phyloP scores from a whole-genome alignment of 2,113 vertebrate genomes.

The Lamprotornis superbus region DNA sequence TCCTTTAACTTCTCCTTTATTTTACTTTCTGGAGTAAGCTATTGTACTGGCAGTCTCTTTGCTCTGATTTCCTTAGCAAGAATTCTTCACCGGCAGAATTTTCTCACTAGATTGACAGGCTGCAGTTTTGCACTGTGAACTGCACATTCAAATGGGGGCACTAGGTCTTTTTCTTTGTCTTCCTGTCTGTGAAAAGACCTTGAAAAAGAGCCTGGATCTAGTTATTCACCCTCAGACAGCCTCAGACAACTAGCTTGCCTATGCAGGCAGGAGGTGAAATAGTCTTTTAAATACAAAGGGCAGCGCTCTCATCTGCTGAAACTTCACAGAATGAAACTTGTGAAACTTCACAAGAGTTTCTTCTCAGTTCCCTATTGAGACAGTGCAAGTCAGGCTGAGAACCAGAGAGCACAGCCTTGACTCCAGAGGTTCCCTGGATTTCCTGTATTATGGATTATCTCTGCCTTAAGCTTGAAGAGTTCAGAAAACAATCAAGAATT shows the following conservation, averaged over 20 bases:
- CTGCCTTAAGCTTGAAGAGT: background rate
- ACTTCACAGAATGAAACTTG: background rate
- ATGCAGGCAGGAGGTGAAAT: background rate
- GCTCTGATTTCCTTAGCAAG: background rate
- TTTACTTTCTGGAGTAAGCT: background rate
- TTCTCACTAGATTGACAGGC: background rate
- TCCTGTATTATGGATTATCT: background rate
- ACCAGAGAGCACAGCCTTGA: background rate
- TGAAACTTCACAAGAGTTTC: background rate
- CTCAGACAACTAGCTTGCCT: background rate
- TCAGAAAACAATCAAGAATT: background rate
- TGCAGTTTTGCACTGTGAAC: background rate
- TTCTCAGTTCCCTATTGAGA: background rate
- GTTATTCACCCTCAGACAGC: background rate
- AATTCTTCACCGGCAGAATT: background rate
- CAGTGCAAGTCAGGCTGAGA: background rate
- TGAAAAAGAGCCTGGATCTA: background rate
- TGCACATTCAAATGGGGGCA: background rate
- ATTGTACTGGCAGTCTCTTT: background rate
- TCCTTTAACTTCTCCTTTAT: background rate
- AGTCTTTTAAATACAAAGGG: background rate
- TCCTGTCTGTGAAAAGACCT: background rate
- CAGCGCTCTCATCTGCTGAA: background rate
- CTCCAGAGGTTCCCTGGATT: background rate
- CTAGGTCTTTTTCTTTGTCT: slow-evolving; percentile 4